phyloP scores from a whole-genome alignment of 2,113 vertebrate species.

The rabbit (Oryctolagus cuniculus) region DNA sequence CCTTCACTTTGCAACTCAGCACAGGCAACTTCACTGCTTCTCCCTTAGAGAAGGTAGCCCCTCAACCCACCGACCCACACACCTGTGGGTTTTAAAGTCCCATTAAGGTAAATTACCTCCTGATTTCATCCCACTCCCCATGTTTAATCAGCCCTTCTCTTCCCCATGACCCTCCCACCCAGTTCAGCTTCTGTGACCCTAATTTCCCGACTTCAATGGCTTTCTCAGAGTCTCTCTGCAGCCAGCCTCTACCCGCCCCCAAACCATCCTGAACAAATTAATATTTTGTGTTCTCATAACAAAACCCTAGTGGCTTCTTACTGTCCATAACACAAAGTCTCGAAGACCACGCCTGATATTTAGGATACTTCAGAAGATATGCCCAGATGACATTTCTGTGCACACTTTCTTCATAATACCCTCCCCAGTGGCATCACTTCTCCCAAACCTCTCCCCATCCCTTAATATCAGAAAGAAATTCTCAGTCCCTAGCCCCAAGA shows the following conservation, averaged over 20 bases:
- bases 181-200: not conserved
- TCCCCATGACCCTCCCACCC: not conserved
- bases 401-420: not conserved
- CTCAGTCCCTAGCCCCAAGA: not conserved
- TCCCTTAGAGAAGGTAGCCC: not conserved
- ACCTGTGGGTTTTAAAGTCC: not conserved
- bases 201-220: not conserved
- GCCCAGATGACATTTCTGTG: not conserved
- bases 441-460: conserved; percentile 21
- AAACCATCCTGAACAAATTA: not conserved
- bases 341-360: not conserved
- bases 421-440: not conserved
- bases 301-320: not conserved
- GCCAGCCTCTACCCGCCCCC: not conserved
- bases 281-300: not conserved
- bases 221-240: not conserved
- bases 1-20: not conserved
- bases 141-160: not conserved
- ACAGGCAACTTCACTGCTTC: not conserved
- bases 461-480: conserved; percentile 37
- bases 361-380: not conserved
- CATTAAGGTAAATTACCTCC: not conserved
- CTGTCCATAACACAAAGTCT: not conserved
- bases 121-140: not conserved
- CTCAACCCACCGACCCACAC: not conserved